phyloP scores from a whole-genome alignment of 92 coral and sea anemone genomes.

The Metridium senile region DNA sequence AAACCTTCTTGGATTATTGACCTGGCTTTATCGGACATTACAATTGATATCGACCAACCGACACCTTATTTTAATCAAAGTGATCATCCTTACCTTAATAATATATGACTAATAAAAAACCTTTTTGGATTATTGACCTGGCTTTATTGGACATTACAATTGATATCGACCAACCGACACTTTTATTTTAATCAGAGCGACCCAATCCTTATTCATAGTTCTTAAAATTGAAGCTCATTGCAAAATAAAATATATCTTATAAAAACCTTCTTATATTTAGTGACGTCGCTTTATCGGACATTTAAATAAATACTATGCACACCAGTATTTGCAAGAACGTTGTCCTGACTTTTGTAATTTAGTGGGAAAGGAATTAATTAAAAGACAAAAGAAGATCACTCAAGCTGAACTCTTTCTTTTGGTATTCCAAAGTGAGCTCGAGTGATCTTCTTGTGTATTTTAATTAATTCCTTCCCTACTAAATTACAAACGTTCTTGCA shows the following conservation, averaged over 20 bases:
- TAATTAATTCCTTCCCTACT: not conserved
- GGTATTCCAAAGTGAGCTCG: not conserved
- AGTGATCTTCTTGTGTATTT: no score
- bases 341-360: no score
- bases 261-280: no score
- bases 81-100: not conserved
- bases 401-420: no score
- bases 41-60: not conserved
- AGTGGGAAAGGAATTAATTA: no score
- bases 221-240: not conserved
- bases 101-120: not conserved
- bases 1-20: not conserved
- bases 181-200: not conserved
- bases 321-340: not conserved
- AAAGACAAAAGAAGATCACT: no score
- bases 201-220: not conserved
- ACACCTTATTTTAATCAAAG: no score
- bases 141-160: no score
- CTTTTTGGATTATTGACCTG: not conserved
- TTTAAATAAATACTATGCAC: no score
- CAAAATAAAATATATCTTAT: no score
- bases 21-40: not conserved
- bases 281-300: not conserved
- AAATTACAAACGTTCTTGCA: not conserved
- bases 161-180: no score